phyloP scores from a whole-genome alignment of 1,140 invertebrate genomes.

The Drosophila tristis region DNA sequence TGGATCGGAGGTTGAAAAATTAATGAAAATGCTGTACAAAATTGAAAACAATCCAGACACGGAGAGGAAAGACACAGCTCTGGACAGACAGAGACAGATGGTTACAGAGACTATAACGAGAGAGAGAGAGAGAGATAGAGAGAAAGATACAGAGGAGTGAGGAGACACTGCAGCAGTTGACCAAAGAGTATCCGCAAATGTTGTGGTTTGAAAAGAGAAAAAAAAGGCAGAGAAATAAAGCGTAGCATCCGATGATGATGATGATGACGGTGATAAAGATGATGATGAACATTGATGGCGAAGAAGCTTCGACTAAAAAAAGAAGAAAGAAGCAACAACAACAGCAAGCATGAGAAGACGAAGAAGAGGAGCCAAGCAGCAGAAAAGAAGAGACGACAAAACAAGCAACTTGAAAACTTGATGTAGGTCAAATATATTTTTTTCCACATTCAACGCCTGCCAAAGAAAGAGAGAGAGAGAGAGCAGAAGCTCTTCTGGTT shows the following conservation, averaged over 20 bases:
- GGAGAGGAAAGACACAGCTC: slow-evolving; percentile 22
- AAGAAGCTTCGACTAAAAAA: slow-evolving; percentile 40
- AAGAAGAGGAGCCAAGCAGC: slow-evolving; percentile 30
- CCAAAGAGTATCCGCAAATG: slow-evolving; percentile 79
- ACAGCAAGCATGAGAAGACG: slow-evolving; percentile 15
- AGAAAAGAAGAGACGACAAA: slow-evolving; percentile 58
- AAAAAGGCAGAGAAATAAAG: slow-evolving; percentile 49
- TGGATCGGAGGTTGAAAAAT: slow-evolving; percentile 66
- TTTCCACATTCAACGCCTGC: slow-evolving; percentile 50
- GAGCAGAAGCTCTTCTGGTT: no score
- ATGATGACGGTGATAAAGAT: slow-evolving; percentile 38
- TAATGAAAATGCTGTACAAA: slow-evolving; percentile 79
- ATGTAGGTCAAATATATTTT: slow-evolving; percentile 79
- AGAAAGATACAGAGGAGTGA: slow-evolving; percentile 17
- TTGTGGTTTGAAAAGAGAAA: slow-evolving; percentile 64
- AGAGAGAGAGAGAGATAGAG: slow-evolving; percentile 3
- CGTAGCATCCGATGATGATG: slow-evolving; percentile 39
- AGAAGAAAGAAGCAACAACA: slow-evolving; percentile 25
- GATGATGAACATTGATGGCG: slow-evolving; percentile 30
- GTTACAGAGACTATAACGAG: neutral
- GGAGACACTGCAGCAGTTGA: slow-evolving; percentile 74
- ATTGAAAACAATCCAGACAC: slow-evolving; percentile 75
- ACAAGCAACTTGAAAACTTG: slow-evolving; percentile 82
- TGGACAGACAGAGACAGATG: neutral
- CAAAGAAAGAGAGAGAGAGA: slow-evolving; percentile 30